phyloP scores from a whole-genome alignment of 2,888 invertebrate species.

The Lasioglossum morio region DNA sequence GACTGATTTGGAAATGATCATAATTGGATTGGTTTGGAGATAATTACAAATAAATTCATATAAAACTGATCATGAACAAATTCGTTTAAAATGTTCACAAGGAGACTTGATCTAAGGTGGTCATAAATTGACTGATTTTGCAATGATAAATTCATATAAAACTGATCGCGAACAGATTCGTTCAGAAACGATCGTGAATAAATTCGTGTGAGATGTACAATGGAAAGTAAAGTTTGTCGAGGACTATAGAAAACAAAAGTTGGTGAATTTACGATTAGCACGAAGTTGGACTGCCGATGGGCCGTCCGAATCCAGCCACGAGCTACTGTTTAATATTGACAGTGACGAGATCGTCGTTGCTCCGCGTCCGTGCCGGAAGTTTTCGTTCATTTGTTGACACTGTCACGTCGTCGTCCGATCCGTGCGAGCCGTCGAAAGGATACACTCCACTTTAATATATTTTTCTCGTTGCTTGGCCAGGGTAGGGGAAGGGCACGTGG shows the following conservation, averaged over 20 bases:
- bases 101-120: no score
- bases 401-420: conserved; percentile 62
- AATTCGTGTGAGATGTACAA: no score
- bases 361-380: conserved; percentile 63
- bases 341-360: conserved; percentile 22
- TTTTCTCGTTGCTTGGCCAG: conserved; percentile 35
- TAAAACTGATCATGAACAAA: no score
- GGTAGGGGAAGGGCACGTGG: conserved; percentile 5
- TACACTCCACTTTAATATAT: conserved; percentile 58
- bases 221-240: not conserved
- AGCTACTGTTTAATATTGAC: conserved; percentile 24
- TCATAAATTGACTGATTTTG: no score
- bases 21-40: no score
- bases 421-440: conserved; percentile 65
- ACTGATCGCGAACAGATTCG: no score
- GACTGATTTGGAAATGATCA: no score
- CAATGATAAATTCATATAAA: no score
- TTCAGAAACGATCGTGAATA: no score
- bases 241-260: not conserved
- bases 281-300: not conserved
- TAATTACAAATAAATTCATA: no score
- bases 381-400: conserved; percentile 70
- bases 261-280: not conserved
- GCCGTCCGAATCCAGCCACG: not conserved
- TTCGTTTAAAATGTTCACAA: no score